Conservation (phyloP, 2,797 vertebrate species). For the Sebastes diploproa region DNA sequence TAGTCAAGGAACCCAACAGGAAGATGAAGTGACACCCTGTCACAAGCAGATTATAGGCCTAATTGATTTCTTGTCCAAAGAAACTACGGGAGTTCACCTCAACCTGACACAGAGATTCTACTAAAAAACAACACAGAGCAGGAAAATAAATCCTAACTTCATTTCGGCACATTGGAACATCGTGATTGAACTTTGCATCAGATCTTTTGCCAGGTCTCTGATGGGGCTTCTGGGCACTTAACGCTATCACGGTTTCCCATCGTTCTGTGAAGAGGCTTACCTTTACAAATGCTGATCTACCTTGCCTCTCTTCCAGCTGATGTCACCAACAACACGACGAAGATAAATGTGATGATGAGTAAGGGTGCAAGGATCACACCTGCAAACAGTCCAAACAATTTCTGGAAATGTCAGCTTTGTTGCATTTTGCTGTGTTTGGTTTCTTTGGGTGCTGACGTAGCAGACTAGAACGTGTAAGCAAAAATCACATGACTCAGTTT, state of each 20-base stretch:
- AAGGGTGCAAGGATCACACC: not conserved
- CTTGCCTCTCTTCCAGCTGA: not conserved
- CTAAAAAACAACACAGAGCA: not conserved
- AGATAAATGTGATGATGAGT: not conserved
- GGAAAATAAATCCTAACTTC: slow-evolving; percentile 12
- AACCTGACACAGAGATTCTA: not conserved
- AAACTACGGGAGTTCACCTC: not conserved
- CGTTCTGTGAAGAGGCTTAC: not conserved
- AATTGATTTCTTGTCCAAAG: not conserved
- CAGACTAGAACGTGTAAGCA: not conserved
- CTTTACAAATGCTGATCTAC: not conserved
- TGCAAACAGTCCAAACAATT: not conserved
- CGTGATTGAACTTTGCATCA: not conserved
- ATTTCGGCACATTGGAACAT: slow-evolving; percentile 7
- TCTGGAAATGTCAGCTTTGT: not conserved
- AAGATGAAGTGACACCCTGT: not conserved
- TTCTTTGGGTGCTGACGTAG: not conserved
- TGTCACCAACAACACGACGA: not conserved
- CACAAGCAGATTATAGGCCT: not conserved
- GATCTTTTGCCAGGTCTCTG: slow-evolving; percentile 28
- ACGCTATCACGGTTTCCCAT: slow-evolving; percentile 8
- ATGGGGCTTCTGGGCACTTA: not conserved
- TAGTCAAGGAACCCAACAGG: not conserved
- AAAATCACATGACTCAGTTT: not conserved
- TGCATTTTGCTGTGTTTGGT: not conserved